These are phyloP conservation scores for Hypercompe scribonia DNA, from an alignment of 2,888 invertebrate species.

Conservation along the genomic window DNA sequence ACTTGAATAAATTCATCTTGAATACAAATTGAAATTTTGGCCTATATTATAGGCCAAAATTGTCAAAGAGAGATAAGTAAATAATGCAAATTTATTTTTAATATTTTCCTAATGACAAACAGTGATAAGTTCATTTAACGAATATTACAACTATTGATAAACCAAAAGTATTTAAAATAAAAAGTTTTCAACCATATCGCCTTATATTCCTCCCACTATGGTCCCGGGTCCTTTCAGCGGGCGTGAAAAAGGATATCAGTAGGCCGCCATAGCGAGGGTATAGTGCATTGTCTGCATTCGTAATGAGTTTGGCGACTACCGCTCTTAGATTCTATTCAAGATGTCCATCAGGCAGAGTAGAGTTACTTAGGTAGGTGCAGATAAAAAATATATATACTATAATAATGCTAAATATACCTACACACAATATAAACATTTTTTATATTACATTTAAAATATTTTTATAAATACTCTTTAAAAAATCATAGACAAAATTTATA, in stretches of 20 bases:
- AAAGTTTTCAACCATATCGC: background rate
- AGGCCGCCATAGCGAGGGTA: no score
- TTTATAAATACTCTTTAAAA: background rate
- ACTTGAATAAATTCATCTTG: background rate
- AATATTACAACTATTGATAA: background rate
- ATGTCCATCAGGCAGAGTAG: no score
- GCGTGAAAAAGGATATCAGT: no score
- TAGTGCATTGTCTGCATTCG: no score
- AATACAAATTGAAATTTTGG: background rate
- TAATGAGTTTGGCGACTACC: no score
- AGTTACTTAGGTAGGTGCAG: no score
- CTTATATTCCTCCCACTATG: background rate
- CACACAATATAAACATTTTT: no score
- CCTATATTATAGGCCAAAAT: no score
- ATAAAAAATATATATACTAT: no score
- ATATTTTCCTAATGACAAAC: background rate
- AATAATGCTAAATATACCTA: no score
- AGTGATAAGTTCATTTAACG: background rate
- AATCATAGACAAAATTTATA: background rate
- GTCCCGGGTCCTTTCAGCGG: no score
- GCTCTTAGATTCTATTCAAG: no score
- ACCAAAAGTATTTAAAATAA: background rate
- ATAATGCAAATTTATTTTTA: background rate
- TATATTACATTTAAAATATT: background rate
- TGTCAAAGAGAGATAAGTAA: background rate